Evolutionary conservation across 2,797 vertebrate genomes (phyloP).

Genomic region (Hippocampus kuda): DNA sequence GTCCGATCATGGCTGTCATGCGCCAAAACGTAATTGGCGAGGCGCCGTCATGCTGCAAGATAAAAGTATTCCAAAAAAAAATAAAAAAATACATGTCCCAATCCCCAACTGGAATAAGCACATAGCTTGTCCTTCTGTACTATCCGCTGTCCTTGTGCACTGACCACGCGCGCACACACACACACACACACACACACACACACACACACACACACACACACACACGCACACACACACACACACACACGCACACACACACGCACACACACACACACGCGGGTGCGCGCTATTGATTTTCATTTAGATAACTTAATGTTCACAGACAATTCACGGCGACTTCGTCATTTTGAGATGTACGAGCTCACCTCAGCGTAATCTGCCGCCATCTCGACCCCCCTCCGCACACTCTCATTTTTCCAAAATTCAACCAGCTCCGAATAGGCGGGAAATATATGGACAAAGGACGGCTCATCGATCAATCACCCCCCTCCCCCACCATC

Average conservation of each 20-base stretch:
- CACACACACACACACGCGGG: constrained; percentile 43
- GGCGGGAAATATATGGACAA: constrained; percentile 90
- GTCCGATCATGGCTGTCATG: too few species aligned
- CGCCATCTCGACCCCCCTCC: constrained; percentile 74
- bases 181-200: constrained; percentile 15
- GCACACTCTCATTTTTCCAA: constrained; percentile 85
- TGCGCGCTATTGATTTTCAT: constrained; percentile 96
- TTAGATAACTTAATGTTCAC: constrained; percentile 98
- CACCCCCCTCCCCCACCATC: constrained; percentile 22
- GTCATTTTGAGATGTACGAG: constrained; percentile 74
- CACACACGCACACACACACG: constrained; percentile 47
- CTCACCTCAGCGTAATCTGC: constrained; percentile 75
- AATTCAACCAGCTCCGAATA: constrained; percentile 90
- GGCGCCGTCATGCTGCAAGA: too few species aligned
- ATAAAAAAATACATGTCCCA: too few species aligned
- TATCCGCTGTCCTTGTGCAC: constrained; percentile 18
- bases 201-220: constrained; percentile 35
- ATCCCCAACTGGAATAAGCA: neutral
- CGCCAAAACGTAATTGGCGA: too few species aligned
- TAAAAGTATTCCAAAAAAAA: too few species aligned
- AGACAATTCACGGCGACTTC: constrained; percentile 78
- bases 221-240: constrained; percentile 45
- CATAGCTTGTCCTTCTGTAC: neutral
- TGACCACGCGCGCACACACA: neutral
- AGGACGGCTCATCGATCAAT: constrained; percentile 73